Percentiles rank a stretch among this genome's conserved stretches.
Evolutionary conservation across 2,888 invertebrate species (phyloP).

Genomic region (Carcina quercana): DNA sequence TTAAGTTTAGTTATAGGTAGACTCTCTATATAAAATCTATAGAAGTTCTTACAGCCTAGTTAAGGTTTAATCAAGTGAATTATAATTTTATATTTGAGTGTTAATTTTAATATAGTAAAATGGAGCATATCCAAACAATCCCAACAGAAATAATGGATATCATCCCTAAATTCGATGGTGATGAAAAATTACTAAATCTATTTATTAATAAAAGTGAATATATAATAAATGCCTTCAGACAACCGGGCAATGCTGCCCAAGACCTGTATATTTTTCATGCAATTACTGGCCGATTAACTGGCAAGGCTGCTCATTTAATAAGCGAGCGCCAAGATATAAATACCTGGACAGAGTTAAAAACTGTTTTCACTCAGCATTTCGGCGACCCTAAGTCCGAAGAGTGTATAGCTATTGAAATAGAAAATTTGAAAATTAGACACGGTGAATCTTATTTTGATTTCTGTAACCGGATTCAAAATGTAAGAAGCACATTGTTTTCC

Average conservation of each 20-base stretch:
- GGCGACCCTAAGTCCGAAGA: conserved; percentile 13
- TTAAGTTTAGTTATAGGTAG: background rate
- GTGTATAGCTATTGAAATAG: conserved; percentile 12
- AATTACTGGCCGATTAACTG: conserved; percentile 1
- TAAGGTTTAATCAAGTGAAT: no score
- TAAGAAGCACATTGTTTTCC: conserved; percentile 4
- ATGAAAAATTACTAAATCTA: conserved; percentile 2
- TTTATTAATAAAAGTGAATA: conserved; percentile 1
- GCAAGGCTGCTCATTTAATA: conserved; percentile 2
- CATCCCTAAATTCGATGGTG: conserved; percentile 2
- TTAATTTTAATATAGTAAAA: conserved; percentile 2
- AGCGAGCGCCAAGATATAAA: conserved; percentile 2
- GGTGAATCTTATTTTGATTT: conserved; percentile 12
- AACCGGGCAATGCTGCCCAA: background rate
- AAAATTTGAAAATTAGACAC: conserved; percentile 6
- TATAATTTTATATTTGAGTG: background rate
- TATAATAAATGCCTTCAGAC: background rate
- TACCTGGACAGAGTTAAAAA: conserved; percentile 9
- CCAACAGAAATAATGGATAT: conserved; percentile 1
- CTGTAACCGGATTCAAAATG: conserved; percentile 11
- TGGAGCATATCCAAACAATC: background rate
- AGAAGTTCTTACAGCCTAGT: conserved; percentile 1
- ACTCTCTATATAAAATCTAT: no score
- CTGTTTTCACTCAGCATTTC: conserved; percentile 11
- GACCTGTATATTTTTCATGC: conserved; percentile 2